Base-by-base conservation (phyloP, 1,140 invertebrate genomes). In the Odontomachus brunneus region DNA sequence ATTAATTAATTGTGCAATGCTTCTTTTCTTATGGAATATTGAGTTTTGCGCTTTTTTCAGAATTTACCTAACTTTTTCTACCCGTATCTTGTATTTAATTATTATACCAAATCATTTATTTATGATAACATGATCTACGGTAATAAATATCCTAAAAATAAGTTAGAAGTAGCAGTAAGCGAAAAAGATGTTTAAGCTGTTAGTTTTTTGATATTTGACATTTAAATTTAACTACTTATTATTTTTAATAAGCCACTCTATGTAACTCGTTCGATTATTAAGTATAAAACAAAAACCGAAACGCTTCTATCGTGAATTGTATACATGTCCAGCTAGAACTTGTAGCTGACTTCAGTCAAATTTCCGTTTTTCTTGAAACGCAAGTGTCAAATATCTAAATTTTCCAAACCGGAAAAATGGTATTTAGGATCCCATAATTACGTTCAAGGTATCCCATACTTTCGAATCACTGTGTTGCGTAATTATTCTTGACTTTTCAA, bases 311-410 rank as follows among this genome's bases (percentile, higher is more conserved):
- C 9, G 22, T 29, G 2, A 26, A 55, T 55, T 29, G 11, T 69
- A 51, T 17, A 15, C 22, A 38, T 67, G 12, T 33, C 44, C 19
- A 71, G 44, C 2, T 51, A 69, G 33, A 51, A 38, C 3, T 7
- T 26, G 19, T 22, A 80, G 57, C 75, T 48, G 38, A 69, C 65
- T 80, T 80, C 75, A 80, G 65, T 29, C 22, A 80, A 80, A 71
- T 80, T 71, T 80, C 29, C 69, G 51, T 80, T 71, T 48, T 26
- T 3, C 19, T n/a, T 53, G 7, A 29, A 57, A 55, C n/a, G 3
- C 14, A 78, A 19, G 24, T 80, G 65, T 80, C 65, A 80, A 59
- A 80, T 29, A 44, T 71, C 24, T 48, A 80, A 80, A 80, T 80
- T 71, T 44, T 44, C 14, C 15, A 69, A 1, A 14, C 48, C 14